phyloP scores from a whole-genome alignment of 1,140 invertebrate genomes.

The Hestina assimilis region DNA sequence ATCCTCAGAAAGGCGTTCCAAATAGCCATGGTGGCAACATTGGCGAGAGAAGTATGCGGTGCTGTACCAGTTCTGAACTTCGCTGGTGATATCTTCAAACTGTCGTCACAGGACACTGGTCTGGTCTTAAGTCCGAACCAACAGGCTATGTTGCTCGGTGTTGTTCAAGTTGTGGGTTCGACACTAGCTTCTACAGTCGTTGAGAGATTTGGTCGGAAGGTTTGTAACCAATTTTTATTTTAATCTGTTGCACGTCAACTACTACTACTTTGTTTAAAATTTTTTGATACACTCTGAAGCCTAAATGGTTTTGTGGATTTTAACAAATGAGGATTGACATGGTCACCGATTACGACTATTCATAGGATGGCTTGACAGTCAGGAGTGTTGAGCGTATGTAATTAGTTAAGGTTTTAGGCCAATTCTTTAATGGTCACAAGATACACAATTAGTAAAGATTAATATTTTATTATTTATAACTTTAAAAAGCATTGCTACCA shows the following conservation, averaged over 20 bases:
- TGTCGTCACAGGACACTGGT: slow-evolving; percentile 26
- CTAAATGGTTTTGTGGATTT: too few relatives aligned
- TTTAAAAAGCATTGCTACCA: not conserved
- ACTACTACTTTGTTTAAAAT: too few relatives aligned
- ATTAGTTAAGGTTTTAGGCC: too few relatives aligned
- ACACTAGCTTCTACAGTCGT: slow-evolving; percentile 29
- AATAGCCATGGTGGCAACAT: slow-evolving; percentile 29
- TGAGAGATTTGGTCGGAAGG: slow-evolving; percentile 36
- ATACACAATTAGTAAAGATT: too few relatives aligned
- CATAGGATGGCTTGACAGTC: too few relatives aligned
- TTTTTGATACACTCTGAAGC: too few relatives aligned
- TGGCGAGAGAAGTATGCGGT: slow-evolving; percentile 32
- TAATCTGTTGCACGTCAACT: not conserved
- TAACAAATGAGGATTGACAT: too few relatives aligned
- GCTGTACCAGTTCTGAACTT: slow-evolving; percentile 36
- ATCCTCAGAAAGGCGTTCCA: slow-evolving; percentile 29
- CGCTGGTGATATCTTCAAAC: slow-evolving; percentile 34
- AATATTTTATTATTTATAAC: too few relatives aligned
- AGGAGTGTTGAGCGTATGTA: too few relatives aligned
- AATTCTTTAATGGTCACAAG: too few relatives aligned
- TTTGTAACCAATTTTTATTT: slow-evolving; percentile 3
- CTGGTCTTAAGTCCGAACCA: slow-evolving; percentile 32
- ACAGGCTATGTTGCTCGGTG: slow-evolving; percentile 35
- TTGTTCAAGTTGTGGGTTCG: slow-evolving; percentile 31
- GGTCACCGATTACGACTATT: too few relatives aligned